These are phyloP conservation scores for Penaeus indicus DNA, from an alignment of 1,140 invertebrate species.

Conservation along the genomic window DNA sequence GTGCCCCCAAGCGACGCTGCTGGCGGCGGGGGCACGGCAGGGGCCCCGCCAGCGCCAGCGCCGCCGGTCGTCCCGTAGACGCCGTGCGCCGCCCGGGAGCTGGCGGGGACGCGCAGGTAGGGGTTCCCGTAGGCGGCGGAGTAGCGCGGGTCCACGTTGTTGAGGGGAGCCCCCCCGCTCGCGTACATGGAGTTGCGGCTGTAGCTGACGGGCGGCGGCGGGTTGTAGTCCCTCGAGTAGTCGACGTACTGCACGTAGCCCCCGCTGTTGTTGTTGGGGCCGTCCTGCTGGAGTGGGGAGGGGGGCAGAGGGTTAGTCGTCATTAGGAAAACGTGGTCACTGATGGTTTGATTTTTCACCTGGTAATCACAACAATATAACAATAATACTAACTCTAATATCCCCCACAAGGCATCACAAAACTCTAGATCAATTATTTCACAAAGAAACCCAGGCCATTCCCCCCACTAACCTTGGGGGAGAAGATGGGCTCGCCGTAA, in stretches of 20 bases:
- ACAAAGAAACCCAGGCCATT: no score
- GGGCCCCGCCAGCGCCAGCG: not conserved
- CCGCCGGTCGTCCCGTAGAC: slow-evolving; percentile 38
- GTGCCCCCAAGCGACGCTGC: not conserved
- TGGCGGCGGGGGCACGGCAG: not conserved
- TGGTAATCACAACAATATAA: no score
- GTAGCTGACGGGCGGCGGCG: slow-evolving; percentile 69
- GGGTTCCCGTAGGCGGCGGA: slow-evolving; percentile 82
- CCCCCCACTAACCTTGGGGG: slow-evolving; percentile 31
- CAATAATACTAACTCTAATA: no score
- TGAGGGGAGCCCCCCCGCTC: slow-evolving; percentile 72
- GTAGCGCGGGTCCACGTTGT: slow-evolving; percentile 85
- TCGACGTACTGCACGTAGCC: slow-evolving; percentile 84
- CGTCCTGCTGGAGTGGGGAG: slow-evolving; percentile 15
- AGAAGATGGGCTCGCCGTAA: slow-evolving; percentile 72
- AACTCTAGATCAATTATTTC: no score
- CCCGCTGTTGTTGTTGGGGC: slow-evolving; percentile 59
- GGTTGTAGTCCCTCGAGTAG: slow-evolving; percentile 87
- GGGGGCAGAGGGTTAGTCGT: not conserved
- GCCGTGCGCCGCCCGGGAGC: slow-evolving; percentile 3
- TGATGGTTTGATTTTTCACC: no score
- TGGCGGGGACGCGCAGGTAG: slow-evolving; percentile 71
- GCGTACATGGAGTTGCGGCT: slow-evolving; percentile 66
- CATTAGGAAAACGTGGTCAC: slow-evolving; percentile 15
- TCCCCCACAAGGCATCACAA: no score